Evolutionary conservation across 2,113 vertebrate genomes (phyloP).

Genomic region (Porphyrio hochstetteri): DNA sequence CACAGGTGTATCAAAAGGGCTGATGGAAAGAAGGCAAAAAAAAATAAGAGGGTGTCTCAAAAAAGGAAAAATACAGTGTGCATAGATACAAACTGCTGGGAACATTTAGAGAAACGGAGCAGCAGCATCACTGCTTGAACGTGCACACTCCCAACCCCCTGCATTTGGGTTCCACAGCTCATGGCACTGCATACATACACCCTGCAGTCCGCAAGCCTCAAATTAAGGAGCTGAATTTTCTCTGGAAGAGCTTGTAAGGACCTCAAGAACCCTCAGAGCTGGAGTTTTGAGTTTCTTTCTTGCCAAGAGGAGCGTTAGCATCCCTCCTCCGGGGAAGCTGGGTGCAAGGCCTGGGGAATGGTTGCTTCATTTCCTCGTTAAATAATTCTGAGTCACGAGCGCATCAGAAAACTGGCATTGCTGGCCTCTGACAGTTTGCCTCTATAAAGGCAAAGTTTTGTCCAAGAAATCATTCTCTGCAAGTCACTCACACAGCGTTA

Average conservation of each 20-base stretch:
- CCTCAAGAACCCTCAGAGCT: neutral
- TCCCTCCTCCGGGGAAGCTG: neutral
- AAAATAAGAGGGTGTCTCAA: neutral
- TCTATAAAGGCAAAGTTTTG: conserved; percentile 7
- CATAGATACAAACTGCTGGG: neutral
- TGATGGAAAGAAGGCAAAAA: neutral
- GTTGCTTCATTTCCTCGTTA: conserved; percentile 7
- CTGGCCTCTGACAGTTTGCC: conserved; percentile 17
- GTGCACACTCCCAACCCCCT: rapidly evolving
- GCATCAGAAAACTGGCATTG: neutral
- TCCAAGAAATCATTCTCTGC: conserved; percentile 35
- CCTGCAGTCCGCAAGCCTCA: neutral
- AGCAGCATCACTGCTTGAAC: rapidly evolving
- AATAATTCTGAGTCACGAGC: conserved; percentile 34
- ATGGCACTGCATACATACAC: rapidly evolving
- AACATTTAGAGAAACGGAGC: neutral
- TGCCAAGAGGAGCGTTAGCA: rapidly evolving
- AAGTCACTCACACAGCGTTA: neutral
- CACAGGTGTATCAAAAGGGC: neutral
- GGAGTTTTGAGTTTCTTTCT: neutral
- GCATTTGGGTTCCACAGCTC: neutral
- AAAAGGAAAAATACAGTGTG: neutral
- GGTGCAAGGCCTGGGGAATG: neutral
- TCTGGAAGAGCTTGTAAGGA: neutral
- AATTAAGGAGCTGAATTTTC: neutral